Conservation (phyloP, 1,140 invertebrate genomes). For the Doryteuthis pealeii region DNA sequence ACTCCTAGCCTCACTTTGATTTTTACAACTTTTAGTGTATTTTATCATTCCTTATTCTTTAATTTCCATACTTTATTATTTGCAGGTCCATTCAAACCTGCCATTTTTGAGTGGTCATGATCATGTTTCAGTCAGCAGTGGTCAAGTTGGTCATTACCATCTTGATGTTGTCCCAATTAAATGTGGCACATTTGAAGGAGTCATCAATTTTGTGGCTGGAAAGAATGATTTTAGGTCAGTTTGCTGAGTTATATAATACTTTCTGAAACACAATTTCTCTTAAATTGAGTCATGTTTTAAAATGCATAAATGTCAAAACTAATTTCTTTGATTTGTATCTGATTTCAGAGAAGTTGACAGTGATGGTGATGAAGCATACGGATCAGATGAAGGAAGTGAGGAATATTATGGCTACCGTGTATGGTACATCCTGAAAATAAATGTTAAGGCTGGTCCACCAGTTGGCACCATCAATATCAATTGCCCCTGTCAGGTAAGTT, state of each 20-base stretch:
- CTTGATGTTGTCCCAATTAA: slow-evolving; percentile 42
- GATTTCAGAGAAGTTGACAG: slow-evolving; percentile 56
- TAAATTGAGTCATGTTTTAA: too few species aligned
- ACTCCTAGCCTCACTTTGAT: too few species aligned
- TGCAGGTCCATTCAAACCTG: slow-evolving; percentile 55
- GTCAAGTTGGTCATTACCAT: slow-evolving; percentile 47
- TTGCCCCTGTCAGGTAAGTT: slow-evolving; percentile 54
- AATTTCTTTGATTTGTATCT: background rate
- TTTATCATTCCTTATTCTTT: background rate
- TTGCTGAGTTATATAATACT: background rate
- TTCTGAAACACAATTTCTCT: background rate
- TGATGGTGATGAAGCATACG: slow-evolving; percentile 56
- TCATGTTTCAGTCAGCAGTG: slow-evolving; percentile 48
- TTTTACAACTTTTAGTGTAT: too few species aligned
- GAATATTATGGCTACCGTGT: slow-evolving; percentile 53
- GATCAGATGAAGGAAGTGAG: slow-evolving; percentile 39
- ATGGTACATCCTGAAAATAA: slow-evolving; percentile 58
- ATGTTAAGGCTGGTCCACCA: slow-evolving; percentile 51
- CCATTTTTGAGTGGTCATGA: slow-evolving; percentile 49
- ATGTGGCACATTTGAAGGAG: slow-evolving; percentile 53
- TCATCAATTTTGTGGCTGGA: slow-evolving; percentile 54
- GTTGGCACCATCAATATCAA: slow-evolving; percentile 47
- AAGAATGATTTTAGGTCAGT: slow-evolving; percentile 52
- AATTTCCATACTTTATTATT: background rate
- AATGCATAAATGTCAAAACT: too few species aligned